Conservation (phyloP, 2,888 invertebrate genomes). For the Cynaeus angustus region DNA sequence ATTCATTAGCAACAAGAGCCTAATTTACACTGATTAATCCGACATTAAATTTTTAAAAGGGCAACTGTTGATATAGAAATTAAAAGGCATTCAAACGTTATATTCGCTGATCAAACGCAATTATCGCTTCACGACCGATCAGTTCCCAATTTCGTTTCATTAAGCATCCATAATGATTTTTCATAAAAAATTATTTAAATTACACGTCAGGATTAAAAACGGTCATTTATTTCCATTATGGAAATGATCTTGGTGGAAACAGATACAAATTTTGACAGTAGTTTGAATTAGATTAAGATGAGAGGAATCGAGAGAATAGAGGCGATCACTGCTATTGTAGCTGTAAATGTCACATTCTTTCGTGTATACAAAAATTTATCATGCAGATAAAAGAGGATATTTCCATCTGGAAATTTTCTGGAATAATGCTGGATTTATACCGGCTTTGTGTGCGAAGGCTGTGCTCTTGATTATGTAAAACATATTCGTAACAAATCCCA, state of each 20-base stretch:
- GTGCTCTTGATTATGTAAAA: constrained; percentile 42
- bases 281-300: constrained; percentile 17
- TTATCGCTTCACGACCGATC: constrained; percentile 17
- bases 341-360: not conserved
- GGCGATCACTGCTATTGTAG: too few relatives aligned
- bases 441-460: constrained; percentile 18
- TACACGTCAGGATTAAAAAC: constrained; percentile 22
- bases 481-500: constrained; percentile 39
- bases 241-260: not conserved
- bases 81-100: constrained; percentile 21
- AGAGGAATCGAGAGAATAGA: not conserved
- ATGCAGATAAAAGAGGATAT: constrained; percentile 27
- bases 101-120: constrained; percentile 12
- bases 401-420: constrained; percentile 31
- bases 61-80: constrained; percentile 9
- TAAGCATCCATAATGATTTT: constrained; percentile 1
- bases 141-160: constrained; percentile 24
- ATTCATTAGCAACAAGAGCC: constrained; percentile 21
- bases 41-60: not conserved
- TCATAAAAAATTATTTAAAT: constrained; percentile 15
- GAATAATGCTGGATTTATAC: constrained; percentile 25
- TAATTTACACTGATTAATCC: constrained; percentile 27
- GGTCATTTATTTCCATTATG: constrained; percentile 36
- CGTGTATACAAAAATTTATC: constrained; percentile 28
- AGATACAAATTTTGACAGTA: constrained; percentile 21